Base-by-base conservation (phyloP, 2,888 invertebrate species). In the Tiliacea aurago region DNA sequence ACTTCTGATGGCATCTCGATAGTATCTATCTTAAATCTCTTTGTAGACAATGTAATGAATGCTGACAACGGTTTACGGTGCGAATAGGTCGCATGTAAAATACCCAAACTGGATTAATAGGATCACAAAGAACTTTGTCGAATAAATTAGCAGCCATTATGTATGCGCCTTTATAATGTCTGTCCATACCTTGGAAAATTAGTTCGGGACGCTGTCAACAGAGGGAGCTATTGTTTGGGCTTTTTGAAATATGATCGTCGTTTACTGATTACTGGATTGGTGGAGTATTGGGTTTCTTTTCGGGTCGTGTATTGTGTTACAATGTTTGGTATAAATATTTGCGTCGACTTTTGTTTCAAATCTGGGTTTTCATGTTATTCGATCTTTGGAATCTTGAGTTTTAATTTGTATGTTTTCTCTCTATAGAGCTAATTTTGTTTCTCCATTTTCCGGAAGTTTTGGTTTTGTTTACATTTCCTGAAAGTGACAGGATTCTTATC, bases 101-200 rank as follows among this genome's bases (percentile, higher is more conserved):
- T 63, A 78, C 74, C 70, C 58, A 76, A 73, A 78, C 71, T 53
- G 63, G 70, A 81, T 84, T 86, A 81, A 74, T 69, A 73, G 79
- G 82, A 79, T 70, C 79, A 76, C 77, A 84, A 77, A 81, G 76
- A 75, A 86, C 75, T 86, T 79, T 45, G 62, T 41, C 10, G 79
- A 71, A 84, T 81, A 84, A 77, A 75, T 86, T 79, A 86, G 70
- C 69, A 78, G 69, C 28, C 56, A 81, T 84, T 75, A 69, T 63
- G 64, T 76, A 76, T 84, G 77, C 70, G 71, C 71, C 78, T 80
- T 76, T 73, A 81, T 70, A 78, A 84, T 70, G 67, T 33, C 49
- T 73, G 69, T 67, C 28, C 68, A 70, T 63, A 84, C 69, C 59
- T 84, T 55, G 73, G 70, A 80, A 86, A 86, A 84, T 84, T 86